These are phyloP conservation scores for Malacosoma neustria DNA, from an alignment of 2,888 invertebrate species.

Conservation along the genomic window DNA sequence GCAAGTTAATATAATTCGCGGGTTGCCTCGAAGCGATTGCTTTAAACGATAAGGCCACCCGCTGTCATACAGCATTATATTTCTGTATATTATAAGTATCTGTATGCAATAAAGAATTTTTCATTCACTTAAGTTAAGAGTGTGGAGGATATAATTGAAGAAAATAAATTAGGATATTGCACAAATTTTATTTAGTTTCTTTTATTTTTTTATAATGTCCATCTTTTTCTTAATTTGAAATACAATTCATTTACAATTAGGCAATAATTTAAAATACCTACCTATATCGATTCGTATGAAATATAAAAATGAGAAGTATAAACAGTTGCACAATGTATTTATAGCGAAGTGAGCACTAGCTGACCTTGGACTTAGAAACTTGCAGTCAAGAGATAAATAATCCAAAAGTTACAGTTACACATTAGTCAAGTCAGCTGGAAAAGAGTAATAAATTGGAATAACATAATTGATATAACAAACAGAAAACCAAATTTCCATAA, in stretches of 20 bases:
- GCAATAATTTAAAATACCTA: slow-evolving; percentile 35
- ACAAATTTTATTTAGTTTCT: background rate
- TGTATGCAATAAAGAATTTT: no score
- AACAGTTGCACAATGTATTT: slow-evolving; percentile 20
- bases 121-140: no score
- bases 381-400: slow-evolving; percentile 2
- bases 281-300: slow-evolving; percentile 24
- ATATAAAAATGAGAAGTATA: slow-evolving; percentile 7
- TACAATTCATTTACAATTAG: slow-evolving; percentile 28
- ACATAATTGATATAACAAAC: no score
- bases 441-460: background rate
- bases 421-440: background rate
- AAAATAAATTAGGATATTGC: background rate
- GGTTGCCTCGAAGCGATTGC: no score
- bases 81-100: no score
- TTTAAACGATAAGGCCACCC: no score
- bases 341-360: slow-evolving; percentile 20
- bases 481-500: no score
- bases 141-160: no score
- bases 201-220: slow-evolving; percentile 1
- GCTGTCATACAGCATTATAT: no score
- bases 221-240: slow-evolving; percentile 17
- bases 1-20: no score
- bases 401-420: background rate
- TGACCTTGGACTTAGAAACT: slow-evolving; percentile 3